Evolutionary conservation across 1,140 invertebrate species (phyloP).

Genomic region (Diabrotica virgifera): DNA sequence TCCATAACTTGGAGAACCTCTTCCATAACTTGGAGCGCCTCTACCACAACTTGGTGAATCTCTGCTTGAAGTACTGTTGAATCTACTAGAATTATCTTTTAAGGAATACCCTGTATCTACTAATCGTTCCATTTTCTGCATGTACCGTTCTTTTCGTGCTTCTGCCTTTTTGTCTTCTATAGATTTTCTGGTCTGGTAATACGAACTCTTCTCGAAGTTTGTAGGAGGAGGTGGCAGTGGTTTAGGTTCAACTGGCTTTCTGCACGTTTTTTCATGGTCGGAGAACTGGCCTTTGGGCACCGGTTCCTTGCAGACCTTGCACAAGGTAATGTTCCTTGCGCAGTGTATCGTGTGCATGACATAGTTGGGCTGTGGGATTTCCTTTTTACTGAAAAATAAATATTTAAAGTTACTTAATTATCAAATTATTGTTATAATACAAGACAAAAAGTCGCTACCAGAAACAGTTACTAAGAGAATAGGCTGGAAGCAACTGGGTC

Average conservation of each 20-base stretch:
- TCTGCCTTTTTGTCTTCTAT: constrained; percentile 34
- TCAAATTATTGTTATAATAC: neutral
- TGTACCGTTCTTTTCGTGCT: constrained; percentile 28
- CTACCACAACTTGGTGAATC: too few species aligned
- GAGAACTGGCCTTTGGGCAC: constrained; percentile 41
- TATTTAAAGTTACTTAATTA: neutral
- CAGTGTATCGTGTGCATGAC: constrained; percentile 48
- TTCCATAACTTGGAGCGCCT: neutral
- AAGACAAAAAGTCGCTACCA: too few species aligned
- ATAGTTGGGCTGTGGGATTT: constrained; percentile 47
- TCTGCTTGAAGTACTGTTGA: neutral
- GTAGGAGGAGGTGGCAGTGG: constrained; percentile 30
- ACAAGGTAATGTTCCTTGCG: constrained; percentile 44
- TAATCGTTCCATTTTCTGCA: constrained; percentile 34
- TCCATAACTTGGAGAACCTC: too few species aligned
- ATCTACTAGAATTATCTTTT: constrained; percentile 15
- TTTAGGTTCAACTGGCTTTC: constrained; percentile 20
- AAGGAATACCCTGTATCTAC: constrained; percentile 32
- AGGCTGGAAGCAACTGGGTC: too few species aligned
- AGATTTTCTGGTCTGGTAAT: constrained; percentile 34
- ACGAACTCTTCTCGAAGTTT: constrained; percentile 35
- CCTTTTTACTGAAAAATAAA: constrained; percentile 42
- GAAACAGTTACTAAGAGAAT: too few species aligned
- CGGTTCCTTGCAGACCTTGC: constrained; percentile 44
- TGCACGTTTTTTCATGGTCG: constrained; percentile 38